Base-by-base conservation (phyloP, 2,888 invertebrate genomes). In the Eulithis prunata region DNA sequence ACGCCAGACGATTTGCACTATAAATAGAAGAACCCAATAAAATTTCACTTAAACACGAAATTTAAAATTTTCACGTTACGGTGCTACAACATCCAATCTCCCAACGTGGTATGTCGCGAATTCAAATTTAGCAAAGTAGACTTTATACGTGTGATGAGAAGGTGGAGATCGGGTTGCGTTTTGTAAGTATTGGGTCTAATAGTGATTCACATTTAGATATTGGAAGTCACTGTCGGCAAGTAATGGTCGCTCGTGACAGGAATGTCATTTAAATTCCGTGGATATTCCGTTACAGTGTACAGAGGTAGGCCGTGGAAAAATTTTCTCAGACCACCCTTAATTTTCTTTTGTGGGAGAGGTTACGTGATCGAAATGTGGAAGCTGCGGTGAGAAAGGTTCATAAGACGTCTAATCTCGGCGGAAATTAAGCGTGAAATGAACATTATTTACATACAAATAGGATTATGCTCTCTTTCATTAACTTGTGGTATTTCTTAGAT, bases 191-290 rank as follows among this genome's bases (percentile, higher is more conserved):
- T 74, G 80, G 77, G 75, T 76, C 75, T 76, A 77, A 78, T 81
- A 75, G 75, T 76, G 72, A 76, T 71, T 72, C 73, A 77, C 78
- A 77, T 80, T 81, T 83, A 84, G 86, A 88, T 90, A 92, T 91
- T 92, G 90, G 91, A 91, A 92, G 91, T 92, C 91, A 91, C 87
- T 91, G 91, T 90, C 86, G 91, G 87, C 88, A 87, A 93, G 91
- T 91, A 92, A 92, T 89, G 90, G 90, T 53, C 75, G 89, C 81
- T 87, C 92, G 92, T 93, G 92, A 90, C 88, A 70, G 60, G 91
- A 91, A 91, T 92, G 82, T 82, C 79, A 85, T 88, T 87, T 86
- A 85, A 85, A 87, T 89, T 86, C 87, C 82, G 84, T 87, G 86
- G 88, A 85, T 71, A 86, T 79, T 80, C 75, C 76, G 71, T 80